Conservation (phyloP, 2,797 vertebrate genomes). For the Myotis vivesi region DNA sequence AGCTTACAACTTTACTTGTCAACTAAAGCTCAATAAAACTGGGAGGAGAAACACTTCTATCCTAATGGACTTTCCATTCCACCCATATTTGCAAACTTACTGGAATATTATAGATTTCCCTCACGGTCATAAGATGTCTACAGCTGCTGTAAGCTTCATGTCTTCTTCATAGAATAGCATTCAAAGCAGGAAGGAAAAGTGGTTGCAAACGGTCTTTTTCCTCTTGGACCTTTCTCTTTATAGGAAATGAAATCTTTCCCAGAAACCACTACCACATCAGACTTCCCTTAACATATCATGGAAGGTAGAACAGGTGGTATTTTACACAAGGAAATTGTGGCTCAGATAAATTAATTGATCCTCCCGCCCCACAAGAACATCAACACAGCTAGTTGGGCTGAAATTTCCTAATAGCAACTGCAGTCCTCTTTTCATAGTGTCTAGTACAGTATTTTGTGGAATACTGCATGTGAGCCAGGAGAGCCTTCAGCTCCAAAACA, state of each 20-base stretch:
- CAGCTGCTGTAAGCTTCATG: background rate
- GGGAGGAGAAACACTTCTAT: background rate
- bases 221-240: background rate
- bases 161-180: background rate
- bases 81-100: background rate
- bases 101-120: background rate
- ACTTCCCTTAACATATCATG: background rate
- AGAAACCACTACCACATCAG: background rate
- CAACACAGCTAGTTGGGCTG: background rate
- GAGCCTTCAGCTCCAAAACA: slow-evolving; percentile 20
- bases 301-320: background rate
- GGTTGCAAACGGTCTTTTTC: background rate
- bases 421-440: background rate
- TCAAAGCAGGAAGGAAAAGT: slow-evolving; percentile 7
- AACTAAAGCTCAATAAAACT: background rate
- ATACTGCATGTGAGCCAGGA: background rate
- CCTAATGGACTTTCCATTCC: background rate
- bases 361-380: background rate
- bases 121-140: background rate
- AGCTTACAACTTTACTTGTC: background rate
- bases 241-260: background rate
- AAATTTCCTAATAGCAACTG: background rate
- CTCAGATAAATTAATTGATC: background rate
- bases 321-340: background rate
- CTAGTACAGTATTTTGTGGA: background rate